Evolutionary conservation across 2,797 vertebrate genomes (phyloP).

Genomic region (Schizothorax lantsangensis): DNA sequence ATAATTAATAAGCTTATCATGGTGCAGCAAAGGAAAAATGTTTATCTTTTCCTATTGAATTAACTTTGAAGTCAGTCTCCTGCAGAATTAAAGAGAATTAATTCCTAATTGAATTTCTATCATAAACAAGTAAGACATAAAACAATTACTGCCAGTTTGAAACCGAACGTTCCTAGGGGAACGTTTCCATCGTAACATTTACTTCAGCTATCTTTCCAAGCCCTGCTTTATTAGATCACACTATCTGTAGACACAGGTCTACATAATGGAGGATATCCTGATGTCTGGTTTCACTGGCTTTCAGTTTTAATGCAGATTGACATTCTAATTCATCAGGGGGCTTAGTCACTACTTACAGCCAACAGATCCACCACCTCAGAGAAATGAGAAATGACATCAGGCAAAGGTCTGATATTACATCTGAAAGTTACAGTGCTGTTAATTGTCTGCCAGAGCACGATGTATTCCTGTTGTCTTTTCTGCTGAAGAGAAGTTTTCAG

Average conservation of each 20-base stretch:
- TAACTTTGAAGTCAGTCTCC: slow-evolving; percentile 50
- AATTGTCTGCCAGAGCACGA: slow-evolving; percentile 54
- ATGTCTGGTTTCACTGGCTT: slow-evolving; percentile 34
- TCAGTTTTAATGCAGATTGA: slow-evolving; percentile 58
- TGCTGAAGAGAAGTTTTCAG: slow-evolving; percentile 30
- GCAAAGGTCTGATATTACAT: slow-evolving; percentile 60
- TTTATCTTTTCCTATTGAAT: slow-evolving; percentile 50
- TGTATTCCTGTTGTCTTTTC: slow-evolving; percentile 25
- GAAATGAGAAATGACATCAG: slow-evolving; percentile 59
- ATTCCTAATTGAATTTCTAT: slow-evolving; percentile 52
- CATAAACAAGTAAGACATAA: slow-evolving; percentile 48
- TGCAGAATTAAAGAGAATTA: slow-evolving; percentile 45
- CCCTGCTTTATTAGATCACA: neutral
- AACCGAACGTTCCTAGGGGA: slow-evolving; percentile 15
- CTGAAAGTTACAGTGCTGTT: slow-evolving; percentile 51
- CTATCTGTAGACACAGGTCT: slow-evolving; percentile 17
- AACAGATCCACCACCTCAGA: slow-evolving; percentile 51
- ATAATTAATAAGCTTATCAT: slow-evolving; percentile 53
- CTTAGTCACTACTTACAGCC: slow-evolving; percentile 53
- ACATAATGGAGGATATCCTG: slow-evolving; percentile 29
- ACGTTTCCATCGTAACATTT: slow-evolving; percentile 15
- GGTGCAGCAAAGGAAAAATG: slow-evolving; percentile 34
- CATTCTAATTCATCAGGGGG: slow-evolving; percentile 60
- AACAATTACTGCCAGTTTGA: slow-evolving; percentile 46
- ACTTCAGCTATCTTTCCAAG: slow-evolving; percentile 11